A percentile compares a stretch with the other conserved stretches of the same genome.
These are phyloP conservation scores for Epinephelus coioides DNA, from an alignment of 2,797 vertebrate genomes.

Conservation along the genomic window DNA sequence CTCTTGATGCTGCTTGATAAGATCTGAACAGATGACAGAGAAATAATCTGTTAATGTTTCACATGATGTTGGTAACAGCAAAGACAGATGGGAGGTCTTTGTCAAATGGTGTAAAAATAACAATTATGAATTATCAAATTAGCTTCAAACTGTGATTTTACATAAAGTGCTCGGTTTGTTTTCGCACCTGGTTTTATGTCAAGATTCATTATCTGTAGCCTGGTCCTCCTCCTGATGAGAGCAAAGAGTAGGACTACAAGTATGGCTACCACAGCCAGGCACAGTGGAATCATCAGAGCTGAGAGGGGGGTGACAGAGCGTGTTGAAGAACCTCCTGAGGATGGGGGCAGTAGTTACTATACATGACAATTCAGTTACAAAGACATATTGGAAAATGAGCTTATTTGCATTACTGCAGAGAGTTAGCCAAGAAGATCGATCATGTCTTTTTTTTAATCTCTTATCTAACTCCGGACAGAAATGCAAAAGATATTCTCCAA, in stretches of 20 bases:
- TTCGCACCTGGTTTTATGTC: conserved; percentile 66
- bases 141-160: not conserved
- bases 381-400: not conserved
- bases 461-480: not conserved
- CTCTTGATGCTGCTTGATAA: conserved; percentile 64
- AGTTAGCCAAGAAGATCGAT: not conserved
- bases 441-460: too few species aligned
- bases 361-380: not conserved
- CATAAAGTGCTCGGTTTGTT: not conserved
- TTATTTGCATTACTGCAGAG: not conserved
- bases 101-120: not conserved
- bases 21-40: conserved; percentile 59
- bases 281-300: conserved; percentile 69
- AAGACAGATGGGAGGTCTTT: not conserved
- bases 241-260: conserved; percentile 52
- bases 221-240: conserved; percentile 57
- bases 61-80: not conserved
- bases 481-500: not conserved
- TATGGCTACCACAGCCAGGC: conserved; percentile 46
- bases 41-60: conserved; percentile 19
- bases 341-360: not conserved
- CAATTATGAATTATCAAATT: too few species aligned
- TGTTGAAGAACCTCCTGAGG: conserved; percentile 40
- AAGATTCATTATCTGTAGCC: conserved; percentile 35
- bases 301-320: not conserved